These are phyloP conservation scores for Nyleta sp. DNA, from an alignment of 2,888 invertebrate species.

Conservation along the genomic window DNA sequence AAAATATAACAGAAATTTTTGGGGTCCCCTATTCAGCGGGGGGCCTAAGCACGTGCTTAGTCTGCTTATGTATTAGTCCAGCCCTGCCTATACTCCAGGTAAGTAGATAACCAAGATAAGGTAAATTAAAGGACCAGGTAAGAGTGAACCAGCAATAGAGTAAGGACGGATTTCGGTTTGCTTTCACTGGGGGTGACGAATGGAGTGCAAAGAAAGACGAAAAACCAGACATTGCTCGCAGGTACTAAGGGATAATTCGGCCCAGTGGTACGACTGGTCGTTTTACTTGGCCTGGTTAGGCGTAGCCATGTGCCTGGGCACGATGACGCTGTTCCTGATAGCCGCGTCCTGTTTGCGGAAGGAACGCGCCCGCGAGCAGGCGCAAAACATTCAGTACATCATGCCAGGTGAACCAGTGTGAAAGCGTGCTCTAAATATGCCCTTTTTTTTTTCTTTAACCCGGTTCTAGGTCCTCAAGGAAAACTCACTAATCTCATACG, in stretches of 20 bases:
- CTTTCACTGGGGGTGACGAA: too few species aligned
- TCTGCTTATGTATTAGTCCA: too few species aligned
- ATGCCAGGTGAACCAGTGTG: slow-evolving; percentile 89
- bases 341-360: slow-evolving; percentile 90
- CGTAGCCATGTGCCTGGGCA: slow-evolving; percentile 89
- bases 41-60: too few species aligned
- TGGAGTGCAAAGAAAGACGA: too few species aligned
- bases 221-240: slow-evolving; percentile 75
- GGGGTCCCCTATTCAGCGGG: too few species aligned
- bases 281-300: slow-evolving; percentile 93
- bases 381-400: slow-evolving; percentile 93
- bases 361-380: slow-evolving; percentile 89
- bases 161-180: too few species aligned
- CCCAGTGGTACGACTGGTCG: slow-evolving; percentile 92
- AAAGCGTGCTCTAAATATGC: slow-evolving; percentile 71
- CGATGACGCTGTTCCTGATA: slow-evolving; percentile 90
- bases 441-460: slow-evolving; percentile 71
- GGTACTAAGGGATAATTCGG: slow-evolving; percentile 89
- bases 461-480: slow-evolving; percentile 90
- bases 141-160: too few species aligned
- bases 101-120: too few species aligned
- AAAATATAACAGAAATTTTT: too few species aligned
- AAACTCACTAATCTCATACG: slow-evolving; percentile 93
- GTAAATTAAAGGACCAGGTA: too few species aligned
- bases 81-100: too few species aligned